Percentiles rank a stretch among this genome's conserved stretches.
These are phyloP conservation scores for Rhadina sibilatrix DNA, from an alignment of 2,113 vertebrate species.

Conservation along the genomic window DNA sequence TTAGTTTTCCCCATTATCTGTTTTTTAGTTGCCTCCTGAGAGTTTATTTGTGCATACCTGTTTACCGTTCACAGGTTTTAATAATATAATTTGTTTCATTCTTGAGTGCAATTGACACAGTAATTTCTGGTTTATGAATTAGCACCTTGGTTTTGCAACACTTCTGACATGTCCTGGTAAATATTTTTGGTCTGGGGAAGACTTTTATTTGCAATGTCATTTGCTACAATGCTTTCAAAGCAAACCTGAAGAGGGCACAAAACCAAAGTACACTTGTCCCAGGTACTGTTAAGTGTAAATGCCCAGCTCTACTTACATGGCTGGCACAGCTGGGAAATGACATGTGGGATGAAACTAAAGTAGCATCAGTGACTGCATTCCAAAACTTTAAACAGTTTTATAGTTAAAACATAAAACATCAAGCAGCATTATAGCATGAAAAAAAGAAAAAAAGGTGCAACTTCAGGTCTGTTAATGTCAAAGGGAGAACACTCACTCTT, in stretches of 20 bases:
- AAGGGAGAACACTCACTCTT: not conserved
- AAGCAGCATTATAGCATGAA: not conserved
- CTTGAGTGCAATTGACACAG: not conserved
- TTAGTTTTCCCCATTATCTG: not conserved
- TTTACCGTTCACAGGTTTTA: not conserved
- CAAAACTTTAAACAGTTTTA: not conserved
- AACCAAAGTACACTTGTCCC: not conserved
- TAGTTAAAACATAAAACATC: not conserved
- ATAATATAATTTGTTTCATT: not conserved
- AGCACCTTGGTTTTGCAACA: not conserved
- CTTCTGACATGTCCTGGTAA: not conserved
- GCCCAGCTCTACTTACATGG: not conserved
- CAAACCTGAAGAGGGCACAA: not conserved
- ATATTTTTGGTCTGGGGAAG: not conserved
- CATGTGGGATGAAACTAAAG: not conserved
- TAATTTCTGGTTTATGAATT: not conserved
- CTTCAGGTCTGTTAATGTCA: not conserved
- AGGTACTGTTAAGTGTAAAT: not conserved
- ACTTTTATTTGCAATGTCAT: not conserved
- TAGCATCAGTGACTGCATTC: not conserved
- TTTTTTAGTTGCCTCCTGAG: not conserved
- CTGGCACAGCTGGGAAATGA: not conserved
- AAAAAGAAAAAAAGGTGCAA: not conserved
- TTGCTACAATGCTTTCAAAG: not conserved
- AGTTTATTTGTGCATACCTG: not conserved